Evolutionary conservation across 2,113 vertebrate genomes (phyloP).

Genomic region (Candoia aspera): DNA sequence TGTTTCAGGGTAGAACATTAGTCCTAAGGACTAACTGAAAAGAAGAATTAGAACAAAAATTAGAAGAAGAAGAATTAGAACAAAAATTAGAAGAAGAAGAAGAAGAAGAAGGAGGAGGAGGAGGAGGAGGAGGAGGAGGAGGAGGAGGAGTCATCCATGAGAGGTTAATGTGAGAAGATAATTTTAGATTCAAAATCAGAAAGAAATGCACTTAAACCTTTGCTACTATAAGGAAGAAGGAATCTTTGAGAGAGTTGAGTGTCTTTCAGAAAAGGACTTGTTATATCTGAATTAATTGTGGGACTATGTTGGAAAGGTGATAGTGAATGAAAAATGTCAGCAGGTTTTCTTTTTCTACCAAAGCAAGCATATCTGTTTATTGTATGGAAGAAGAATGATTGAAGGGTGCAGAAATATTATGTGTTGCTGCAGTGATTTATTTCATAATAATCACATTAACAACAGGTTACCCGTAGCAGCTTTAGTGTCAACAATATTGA

Average conservation of each 20-base stretch:
- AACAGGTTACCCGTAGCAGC: background rate
- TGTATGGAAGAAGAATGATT: background rate
- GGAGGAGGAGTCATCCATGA: background rate
- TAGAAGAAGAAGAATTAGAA: too few relatives aligned
- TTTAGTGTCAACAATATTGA: background rate
- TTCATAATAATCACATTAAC: background rate
- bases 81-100: too few relatives aligned
- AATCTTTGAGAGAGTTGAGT: background rate
- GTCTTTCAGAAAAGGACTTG: conserved; percentile 9
- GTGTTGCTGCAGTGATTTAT: background rate
- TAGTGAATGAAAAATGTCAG: conserved; percentile 3
- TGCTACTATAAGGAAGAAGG: background rate
- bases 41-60: too few relatives aligned
- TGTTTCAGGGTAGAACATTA: too few relatives aligned
- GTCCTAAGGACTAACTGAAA: too few relatives aligned
- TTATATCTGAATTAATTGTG: conserved; percentile 15
- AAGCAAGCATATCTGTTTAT: background rate
- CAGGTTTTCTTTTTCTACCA: background rate
- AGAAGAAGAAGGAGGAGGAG: background rate
- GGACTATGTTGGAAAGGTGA: conserved; percentile 16
- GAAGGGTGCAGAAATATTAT: background rate
- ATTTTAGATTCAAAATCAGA: background rate
- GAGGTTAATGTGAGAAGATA: background rate
- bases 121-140: too few relatives aligned
- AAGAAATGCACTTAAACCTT: background rate